phyloP scores from a whole-genome alignment of 2,797 vertebrate species.

The Cryptoblepharus egeriae region DNA sequence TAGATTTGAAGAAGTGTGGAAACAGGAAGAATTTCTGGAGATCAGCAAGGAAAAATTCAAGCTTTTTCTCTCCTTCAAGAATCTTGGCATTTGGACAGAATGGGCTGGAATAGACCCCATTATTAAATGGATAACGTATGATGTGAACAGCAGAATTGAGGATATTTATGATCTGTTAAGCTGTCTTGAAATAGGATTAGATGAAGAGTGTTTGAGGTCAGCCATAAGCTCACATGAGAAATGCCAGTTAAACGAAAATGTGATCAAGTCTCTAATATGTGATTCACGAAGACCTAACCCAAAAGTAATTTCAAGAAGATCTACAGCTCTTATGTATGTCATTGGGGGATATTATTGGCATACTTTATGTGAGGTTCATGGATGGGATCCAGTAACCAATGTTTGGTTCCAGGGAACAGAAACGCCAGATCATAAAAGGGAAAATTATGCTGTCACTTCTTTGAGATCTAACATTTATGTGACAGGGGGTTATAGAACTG shows the following conservation, averaged over 20 bases:
- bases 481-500: slow-evolving; percentile 93
- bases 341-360: slow-evolving; percentile 99
- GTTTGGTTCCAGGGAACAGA: slow-evolving; percentile 90
- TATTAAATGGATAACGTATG: slow-evolving; percentile 87
- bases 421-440: slow-evolving; percentile 90
- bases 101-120: slow-evolving; percentile 86
- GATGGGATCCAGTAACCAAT: slow-evolving; percentile 90
- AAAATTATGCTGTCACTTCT: slow-evolving; percentile 91
- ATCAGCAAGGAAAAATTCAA: slow-evolving; percentile 81
- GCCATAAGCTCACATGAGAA: slow-evolving; percentile 82
- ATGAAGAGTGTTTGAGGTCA: slow-evolving; percentile 84
- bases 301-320: slow-evolving; percentile 80
- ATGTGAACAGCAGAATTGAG: slow-evolving; percentile 81
- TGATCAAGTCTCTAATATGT: slow-evolving; percentile 82
- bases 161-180: slow-evolving; percentile 81
- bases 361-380: slow-evolving; percentile 92
- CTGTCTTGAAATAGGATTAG: slow-evolving; percentile 83
- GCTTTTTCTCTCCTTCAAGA: slow-evolving; percentile 84
- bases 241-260: slow-evolving; percentile 75
- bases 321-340: slow-evolving; percentile 88
- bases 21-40: slow-evolving; percentile 93
- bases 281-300: slow-evolving; percentile 77
- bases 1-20: slow-evolving; percentile 87
- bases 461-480: slow-evolving; percentile 92
- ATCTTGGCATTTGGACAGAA: slow-evolving; percentile 83